phyloP scores from a whole-genome alignment of 2,113 vertebrate species.

The Phaethon lepturus region DNA sequence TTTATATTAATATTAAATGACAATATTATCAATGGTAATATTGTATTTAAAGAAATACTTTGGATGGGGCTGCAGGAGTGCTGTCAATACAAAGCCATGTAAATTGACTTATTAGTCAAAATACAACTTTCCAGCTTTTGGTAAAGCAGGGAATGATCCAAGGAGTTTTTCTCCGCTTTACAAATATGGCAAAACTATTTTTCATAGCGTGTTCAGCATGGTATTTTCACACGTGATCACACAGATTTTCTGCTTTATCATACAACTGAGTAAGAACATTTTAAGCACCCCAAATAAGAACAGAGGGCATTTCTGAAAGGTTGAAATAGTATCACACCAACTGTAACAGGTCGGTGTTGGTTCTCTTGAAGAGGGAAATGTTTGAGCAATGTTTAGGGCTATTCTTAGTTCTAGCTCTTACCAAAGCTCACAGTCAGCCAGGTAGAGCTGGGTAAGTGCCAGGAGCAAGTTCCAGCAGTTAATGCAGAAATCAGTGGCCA shows the following conservation, averaged over 20 bases:
- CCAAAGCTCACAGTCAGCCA: not conserved
- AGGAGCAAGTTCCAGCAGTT: slow-evolving; percentile 2
- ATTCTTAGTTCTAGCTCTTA: not conserved
- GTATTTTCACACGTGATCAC: rapidly evolving
- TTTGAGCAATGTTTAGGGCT: not conserved
- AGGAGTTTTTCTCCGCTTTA: not conserved
- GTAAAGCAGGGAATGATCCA: not conserved
- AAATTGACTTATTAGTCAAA: not conserved
- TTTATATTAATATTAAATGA: no score
- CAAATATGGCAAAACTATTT: not conserved
- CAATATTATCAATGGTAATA: no score
- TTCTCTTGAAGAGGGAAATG: not conserved
- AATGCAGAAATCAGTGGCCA: not conserved
- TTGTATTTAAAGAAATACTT: no score
- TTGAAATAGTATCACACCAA: not conserved
- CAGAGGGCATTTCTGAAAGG: not conserved
- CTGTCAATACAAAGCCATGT: not conserved
- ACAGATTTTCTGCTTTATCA: not conserved
- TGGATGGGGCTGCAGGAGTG: not conserved
- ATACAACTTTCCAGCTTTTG: not conserved
- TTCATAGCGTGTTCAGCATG: not conserved
- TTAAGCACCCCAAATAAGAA: not conserved
- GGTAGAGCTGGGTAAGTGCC: not conserved
- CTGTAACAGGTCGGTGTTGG: not conserved
- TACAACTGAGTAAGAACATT: not conserved